Conservation (phyloP, 2,888 invertebrate species). For the Netelia melanura region DNA sequence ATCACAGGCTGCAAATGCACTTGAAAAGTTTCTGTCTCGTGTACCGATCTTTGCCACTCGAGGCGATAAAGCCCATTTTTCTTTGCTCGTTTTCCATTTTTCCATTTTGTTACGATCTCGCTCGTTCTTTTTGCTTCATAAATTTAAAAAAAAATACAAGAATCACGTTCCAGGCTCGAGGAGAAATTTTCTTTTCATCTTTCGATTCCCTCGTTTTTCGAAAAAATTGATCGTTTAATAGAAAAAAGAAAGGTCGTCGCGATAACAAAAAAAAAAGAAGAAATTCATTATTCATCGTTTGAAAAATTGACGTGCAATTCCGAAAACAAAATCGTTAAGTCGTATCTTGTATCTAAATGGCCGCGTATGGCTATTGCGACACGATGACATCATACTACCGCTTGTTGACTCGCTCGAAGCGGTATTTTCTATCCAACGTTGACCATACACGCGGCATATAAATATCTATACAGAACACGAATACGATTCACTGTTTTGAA, state of each 20-base stretch:
- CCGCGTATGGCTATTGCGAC: conserved; percentile 63
- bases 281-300: background rate
- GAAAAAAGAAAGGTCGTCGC: background rate
- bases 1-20: conserved; percentile 78
- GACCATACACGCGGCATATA: conserved; percentile 46
- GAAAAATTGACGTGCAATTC: background rate
- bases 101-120: conserved; percentile 11
- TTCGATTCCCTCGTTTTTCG: background rate
- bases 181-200: background rate
- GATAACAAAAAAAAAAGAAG: too few relatives aligned
- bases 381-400: conserved; percentile 67
- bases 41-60: conserved; percentile 47
- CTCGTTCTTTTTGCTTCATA: conserved; percentile 2
- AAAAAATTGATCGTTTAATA: background rate
- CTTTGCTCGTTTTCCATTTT: conserved; percentile 9
- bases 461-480: background rate
- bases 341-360: conserved; percentile 52
- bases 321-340: conserved; percentile 14
- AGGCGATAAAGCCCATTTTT: background rate
- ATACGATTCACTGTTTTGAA: background rate
- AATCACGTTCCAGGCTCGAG: background rate
- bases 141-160: background rate
- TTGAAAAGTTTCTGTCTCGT: conserved; percentile 61
- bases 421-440: conserved; percentile 46
- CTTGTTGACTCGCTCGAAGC: conserved; percentile 30